These are phyloP conservation scores for Girardia tigrina DNA, from an alignment of 2,888 invertebrate species.

Conservation along the genomic window DNA sequence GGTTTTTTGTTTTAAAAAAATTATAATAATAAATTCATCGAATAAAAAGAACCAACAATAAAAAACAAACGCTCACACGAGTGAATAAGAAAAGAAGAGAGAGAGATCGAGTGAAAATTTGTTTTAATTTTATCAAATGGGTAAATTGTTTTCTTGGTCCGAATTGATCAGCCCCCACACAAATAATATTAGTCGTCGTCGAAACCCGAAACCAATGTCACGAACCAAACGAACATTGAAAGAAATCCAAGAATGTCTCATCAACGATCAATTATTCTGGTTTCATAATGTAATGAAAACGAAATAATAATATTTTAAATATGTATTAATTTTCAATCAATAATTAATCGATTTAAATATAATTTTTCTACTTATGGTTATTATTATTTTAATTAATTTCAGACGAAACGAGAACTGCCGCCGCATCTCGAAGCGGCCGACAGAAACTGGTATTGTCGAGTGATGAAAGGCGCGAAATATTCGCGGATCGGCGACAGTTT, in stretches of 20 bases:
- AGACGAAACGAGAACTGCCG: neutral
- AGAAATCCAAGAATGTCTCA: neutral
- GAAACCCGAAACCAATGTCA: no score
- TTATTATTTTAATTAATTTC: neutral
- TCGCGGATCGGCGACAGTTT: neutral
- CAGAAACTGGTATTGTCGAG: slow-evolving; percentile 2
- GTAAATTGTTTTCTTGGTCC: neutral
- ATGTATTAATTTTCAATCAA: no score
- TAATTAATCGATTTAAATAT: neutral
- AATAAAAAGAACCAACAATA: no score
- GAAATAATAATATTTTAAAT: no score
- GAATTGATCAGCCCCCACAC: neutral
- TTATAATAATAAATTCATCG: no score
- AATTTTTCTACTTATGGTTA: neutral
- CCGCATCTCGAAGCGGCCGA: neutral
- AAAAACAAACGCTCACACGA: no score
- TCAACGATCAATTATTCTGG: neutral
- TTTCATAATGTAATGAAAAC: neutral
- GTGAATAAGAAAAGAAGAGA: no score
- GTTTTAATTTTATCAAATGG: neutral
- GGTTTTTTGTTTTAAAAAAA: neutral
- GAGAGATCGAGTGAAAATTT: no score
- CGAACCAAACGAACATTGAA: neutral
- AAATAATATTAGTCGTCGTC: no score
- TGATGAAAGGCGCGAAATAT: neutral